These are phyloP conservation scores for Hippolais icterina DNA, from an alignment of 2,113 vertebrate genomes.

Conservation along the genomic window DNA sequence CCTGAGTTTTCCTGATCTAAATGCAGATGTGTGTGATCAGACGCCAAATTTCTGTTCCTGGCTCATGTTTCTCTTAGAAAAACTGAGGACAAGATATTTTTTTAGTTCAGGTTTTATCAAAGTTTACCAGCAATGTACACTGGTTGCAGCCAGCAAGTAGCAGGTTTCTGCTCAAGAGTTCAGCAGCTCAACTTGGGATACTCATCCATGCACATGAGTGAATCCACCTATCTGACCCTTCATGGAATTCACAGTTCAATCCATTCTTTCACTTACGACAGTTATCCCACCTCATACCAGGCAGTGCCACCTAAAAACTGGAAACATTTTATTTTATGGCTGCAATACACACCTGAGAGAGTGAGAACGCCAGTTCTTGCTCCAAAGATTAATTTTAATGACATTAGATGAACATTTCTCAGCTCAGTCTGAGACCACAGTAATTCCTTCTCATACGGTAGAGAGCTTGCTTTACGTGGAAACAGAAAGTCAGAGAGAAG, in stretches of 20 bases:
- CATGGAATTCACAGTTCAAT: not conserved
- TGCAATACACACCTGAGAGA: not conserved
- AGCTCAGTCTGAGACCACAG: not conserved
- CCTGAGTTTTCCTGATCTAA: not conserved
- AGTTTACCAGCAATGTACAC: not conserved
- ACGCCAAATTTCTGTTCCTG: not conserved
- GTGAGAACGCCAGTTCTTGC: not conserved
- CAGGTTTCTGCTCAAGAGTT: not conserved
- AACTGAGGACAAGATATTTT: not conserved
- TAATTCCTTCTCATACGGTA: not conserved
- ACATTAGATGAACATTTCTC: not conserved
- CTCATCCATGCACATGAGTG: rapidly evolving
- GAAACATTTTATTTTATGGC: not conserved
- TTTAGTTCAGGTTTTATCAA: not conserved
- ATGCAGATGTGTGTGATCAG: not conserved
- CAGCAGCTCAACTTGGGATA: not conserved
- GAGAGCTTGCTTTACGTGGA: not conserved
- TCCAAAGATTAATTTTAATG: not conserved
- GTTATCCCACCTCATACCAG: not conserved
- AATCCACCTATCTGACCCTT: not conserved
- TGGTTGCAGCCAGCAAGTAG: not conserved
- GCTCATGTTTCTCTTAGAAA: not conserved
- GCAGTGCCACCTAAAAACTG: not conserved
- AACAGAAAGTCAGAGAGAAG: not conserved
- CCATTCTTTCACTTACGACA: not conserved